Evolutionary conservation across 2,888 invertebrate species (phyloP), one percentile per base, ranked within the genome.

Genomic region (Salticus scenicus): DNA sequence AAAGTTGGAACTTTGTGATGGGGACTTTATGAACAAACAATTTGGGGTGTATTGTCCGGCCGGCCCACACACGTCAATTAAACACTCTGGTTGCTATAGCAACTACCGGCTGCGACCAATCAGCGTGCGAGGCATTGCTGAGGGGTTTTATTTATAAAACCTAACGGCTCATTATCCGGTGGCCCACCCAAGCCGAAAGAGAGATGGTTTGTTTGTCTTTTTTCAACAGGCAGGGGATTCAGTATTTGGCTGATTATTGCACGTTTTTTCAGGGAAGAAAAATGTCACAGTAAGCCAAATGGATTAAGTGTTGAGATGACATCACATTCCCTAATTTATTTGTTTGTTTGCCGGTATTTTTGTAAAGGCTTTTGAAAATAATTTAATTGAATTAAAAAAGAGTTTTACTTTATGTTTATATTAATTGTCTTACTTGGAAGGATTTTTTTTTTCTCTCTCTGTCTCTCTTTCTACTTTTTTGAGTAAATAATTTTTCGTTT

Each of bases 11-110:
- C 81, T 81, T 81, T 86, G 76, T 82, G 82, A 87, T 87, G 81
- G 71, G 87, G 70, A 63, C 77, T 47, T 47, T 64, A 70, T 78
- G 86, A 86, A 86, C 86, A 76, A 86, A 86, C 86, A 30, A 63
- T 47, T 67, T 76, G 76, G 72, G 33, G 73, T 78, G 76, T 74
- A 81, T 81, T 87, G 72, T 81, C 77, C 73, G 69, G 66, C 75
- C 81, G 73, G 81, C 87, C 81, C 87, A 87, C 87, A 87, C 87
- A 81, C 87, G 81, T 87, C 87, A 87, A 81, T 87, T 87, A 87
- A 82, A 82, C 82, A 82, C 78, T 64, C 69, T 24, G 69, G 87
- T 82, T 80, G 76, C 87, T 41, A 82, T 87, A 81, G 69, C 87
- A 69, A 82, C 81, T 69, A 63, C 77, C 87, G 77, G 81, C 87